Evolutionary conservation across 2,113 vertebrate species (phyloP).

Genomic region (Melanerpes aurifrons): DNA sequence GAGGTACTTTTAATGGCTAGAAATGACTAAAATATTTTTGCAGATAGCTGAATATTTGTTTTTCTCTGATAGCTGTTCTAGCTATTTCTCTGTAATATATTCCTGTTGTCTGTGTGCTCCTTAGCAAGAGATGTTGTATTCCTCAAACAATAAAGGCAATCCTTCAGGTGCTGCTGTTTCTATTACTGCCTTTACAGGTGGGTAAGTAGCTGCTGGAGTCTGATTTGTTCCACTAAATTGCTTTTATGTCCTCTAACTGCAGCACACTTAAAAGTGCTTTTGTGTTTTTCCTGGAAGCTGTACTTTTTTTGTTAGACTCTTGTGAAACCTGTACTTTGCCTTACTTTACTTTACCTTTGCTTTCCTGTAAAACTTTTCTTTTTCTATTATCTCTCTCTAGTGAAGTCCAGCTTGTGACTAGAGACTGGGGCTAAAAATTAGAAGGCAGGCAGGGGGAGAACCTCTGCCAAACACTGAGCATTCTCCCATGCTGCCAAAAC

Average conservation of each 20-base stretch:
- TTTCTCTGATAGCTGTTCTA: background rate
- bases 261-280: conserved; percentile 5
- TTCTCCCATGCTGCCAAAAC: rapidly evolving
- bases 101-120: background rate
- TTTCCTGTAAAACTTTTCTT: background rate
- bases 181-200: conserved; percentile 31
- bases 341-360: background rate
- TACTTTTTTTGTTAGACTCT: background rate
- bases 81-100: background rate
- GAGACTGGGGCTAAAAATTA: background rate
- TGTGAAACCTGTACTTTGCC: background rate
- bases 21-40: background rate
- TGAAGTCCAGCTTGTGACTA: background rate
- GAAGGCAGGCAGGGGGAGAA: background rate
- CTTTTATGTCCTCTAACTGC: conserved; percentile 40
- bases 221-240: conserved; percentile 54
- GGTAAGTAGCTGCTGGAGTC: background rate
- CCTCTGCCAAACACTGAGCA: background rate
- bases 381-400: background rate
- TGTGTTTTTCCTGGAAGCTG: conserved; percentile 6
- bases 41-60: background rate
- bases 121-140: background rate
- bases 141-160: conserved; percentile 27
- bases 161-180: conserved; percentile 12
- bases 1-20: background rate